These are phyloP conservation scores for Oreotragus oreotragus DNA, from an alignment of 2,113 vertebrate genomes.

Conservation along the genomic window DNA sequence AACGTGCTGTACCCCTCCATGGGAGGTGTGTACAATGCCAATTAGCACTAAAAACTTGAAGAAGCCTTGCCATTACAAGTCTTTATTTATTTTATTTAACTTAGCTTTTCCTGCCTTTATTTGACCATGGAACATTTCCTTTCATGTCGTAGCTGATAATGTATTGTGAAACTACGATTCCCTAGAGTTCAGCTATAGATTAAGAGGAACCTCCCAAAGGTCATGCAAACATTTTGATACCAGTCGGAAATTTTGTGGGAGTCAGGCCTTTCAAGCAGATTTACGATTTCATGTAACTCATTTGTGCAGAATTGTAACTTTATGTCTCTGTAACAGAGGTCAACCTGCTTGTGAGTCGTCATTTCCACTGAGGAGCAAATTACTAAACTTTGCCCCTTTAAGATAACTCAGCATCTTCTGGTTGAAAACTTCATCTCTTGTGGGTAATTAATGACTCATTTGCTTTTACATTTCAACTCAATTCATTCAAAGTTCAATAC, in stretches of 20 bases:
- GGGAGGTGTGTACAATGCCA: not conserved
- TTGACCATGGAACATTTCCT: not conserved
- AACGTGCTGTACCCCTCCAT: not conserved
- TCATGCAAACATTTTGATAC: not conserved
- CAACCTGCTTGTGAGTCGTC: not conserved
- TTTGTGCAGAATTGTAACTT: not conserved
- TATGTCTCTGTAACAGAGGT: not conserved
- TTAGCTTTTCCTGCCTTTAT: conserved; percentile 6
- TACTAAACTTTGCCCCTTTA: not conserved
- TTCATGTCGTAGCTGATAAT: not conserved
- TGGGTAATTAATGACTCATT: conserved; percentile 34
- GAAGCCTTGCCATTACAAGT: not conserved
- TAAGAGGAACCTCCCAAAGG: not conserved
- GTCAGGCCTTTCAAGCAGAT: not conserved
- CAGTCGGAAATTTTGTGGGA: not conserved
- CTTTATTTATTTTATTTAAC: not conserved
- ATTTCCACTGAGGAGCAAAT: not conserved
- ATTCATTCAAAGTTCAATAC: not conserved
- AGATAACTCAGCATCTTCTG: conserved; percentile 21
- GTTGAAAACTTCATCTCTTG: conserved; percentile 41
- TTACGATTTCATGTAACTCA: not conserved
- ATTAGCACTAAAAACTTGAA: conserved; percentile 14
- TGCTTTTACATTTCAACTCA: conserved; percentile 14
- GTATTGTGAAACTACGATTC: not conserved
- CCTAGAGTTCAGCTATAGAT: not conserved